Conservation (phyloP, 30 jellyfish, hydroid and myxozoan genomes). For the Cassiopea andromeda region DNA sequence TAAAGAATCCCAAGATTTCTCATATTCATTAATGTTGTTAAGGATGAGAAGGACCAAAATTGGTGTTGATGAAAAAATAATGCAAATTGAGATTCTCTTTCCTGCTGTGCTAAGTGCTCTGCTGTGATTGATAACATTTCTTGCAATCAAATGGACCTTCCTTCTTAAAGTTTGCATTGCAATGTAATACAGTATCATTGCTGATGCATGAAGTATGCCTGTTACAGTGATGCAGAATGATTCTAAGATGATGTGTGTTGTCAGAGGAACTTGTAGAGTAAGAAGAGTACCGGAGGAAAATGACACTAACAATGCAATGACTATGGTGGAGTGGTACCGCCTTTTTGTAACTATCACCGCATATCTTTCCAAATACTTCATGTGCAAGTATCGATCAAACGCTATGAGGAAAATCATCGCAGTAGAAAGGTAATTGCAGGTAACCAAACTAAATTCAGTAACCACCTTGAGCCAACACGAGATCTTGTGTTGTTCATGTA, state of each 20-base stretch:
- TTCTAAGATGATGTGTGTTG: background rate
- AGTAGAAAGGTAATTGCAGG: background rate
- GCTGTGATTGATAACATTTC: background rate
- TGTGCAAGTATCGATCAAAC: conserved; percentile 6
- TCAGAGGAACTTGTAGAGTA: background rate
- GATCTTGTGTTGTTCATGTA: background rate
- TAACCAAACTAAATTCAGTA: background rate
- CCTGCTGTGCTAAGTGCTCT: background rate
- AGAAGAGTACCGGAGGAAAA: background rate
- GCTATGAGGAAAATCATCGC: conserved; percentile 2
- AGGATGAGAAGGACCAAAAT: background rate
- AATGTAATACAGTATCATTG: background rate
- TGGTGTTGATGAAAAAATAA: background rate
- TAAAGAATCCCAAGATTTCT: background rate
- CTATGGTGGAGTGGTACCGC: background rate
- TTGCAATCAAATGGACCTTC: background rate
- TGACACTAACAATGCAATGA: background rate
- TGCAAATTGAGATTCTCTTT: background rate
- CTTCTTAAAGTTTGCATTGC: background rate
- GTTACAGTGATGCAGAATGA: background rate
- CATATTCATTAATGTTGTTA: background rate
- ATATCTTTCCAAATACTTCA: conserved; percentile 2
- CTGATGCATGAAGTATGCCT: background rate
- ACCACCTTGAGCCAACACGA: background rate
- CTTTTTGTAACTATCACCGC: background rate